Evolutionary conservation across 2,797 vertebrate species (phyloP).

Genomic region (Champsocephalus gunnari): DNA sequence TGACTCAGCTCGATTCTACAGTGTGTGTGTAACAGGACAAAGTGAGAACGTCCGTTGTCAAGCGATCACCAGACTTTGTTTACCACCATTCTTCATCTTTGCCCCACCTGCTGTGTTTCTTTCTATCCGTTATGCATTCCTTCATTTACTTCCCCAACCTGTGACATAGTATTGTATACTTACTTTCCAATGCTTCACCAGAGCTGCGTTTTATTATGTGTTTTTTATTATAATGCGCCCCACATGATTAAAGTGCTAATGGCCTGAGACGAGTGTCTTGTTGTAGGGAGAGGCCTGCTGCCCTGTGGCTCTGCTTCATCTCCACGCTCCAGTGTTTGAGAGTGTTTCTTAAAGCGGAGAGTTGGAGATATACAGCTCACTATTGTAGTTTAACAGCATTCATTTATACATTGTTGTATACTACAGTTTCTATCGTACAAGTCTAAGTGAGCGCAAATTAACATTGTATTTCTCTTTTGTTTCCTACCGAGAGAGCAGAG

Average conservation of each 20-base stretch:
- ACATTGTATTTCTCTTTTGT: not conserved
- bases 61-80: slow-evolving; percentile 1
- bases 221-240: slow-evolving; percentile 11
- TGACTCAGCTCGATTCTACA: slow-evolving; percentile 29
- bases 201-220: slow-evolving; percentile 18
- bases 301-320: not conserved
- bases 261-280: slow-evolving; percentile 16
- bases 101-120: not conserved
- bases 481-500: not conserved
- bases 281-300: slow-evolving; percentile 2
- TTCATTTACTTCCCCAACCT: slow-evolving; percentile 24
- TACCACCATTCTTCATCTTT: not conserved
- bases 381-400: not conserved
- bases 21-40: not conserved
- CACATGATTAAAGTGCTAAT: slow-evolving; percentile 33
- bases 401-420: not conserved
- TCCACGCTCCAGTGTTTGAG: not conserved
- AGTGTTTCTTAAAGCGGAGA: not conserved
- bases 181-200: slow-evolving; percentile 2
- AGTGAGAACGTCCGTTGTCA: not conserved
- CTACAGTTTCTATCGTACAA: no score
- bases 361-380: not conserved
- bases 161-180: slow-evolving; percentile 14
- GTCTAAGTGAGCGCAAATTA: not conserved
- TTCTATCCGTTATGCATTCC: not conserved